Conservation (phyloP, 2,113 vertebrate genomes). For the Speoplatyrhinus poulsoni region DNA sequence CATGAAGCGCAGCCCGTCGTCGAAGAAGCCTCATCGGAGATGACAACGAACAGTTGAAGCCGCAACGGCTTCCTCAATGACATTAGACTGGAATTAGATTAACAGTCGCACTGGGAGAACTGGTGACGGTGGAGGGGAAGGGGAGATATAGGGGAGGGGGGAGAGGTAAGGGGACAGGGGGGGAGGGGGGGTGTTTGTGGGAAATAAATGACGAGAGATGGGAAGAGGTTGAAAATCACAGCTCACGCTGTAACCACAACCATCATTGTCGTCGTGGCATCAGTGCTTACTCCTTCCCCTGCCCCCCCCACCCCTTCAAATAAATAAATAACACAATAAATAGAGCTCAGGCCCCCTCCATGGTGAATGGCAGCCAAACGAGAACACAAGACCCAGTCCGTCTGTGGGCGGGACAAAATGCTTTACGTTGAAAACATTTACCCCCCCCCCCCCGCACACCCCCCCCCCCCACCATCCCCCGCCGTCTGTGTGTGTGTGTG, state of each 20-base stretch:
- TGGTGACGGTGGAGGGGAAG: slow-evolving; percentile 16
- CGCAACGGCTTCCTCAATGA: slow-evolving; percentile 27
- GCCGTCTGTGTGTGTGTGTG: slow-evolving; percentile 61
- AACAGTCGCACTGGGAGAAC: slow-evolving; percentile 25
- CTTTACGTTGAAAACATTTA: no score
- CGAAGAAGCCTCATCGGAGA: slow-evolving; percentile 45
- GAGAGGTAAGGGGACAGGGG: background rate
- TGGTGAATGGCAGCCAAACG: no score
- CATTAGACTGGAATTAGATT: slow-evolving; percentile 47
- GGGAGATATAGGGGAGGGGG: slow-evolving; percentile 5
- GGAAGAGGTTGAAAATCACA: background rate
- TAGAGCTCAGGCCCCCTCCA: no score
- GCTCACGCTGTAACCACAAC: background rate
- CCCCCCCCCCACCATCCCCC: no score
- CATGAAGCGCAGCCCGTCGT: background rate
- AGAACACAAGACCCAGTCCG: no score
- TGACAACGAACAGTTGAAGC: slow-evolving; percentile 48
- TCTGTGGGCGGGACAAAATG: no score
- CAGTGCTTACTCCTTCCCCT: no score
- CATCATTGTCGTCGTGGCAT: no score
- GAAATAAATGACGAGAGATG: background rate
- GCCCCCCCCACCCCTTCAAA: no score
- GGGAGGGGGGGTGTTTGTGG: background rate
- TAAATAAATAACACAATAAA: no score
- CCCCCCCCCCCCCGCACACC: no score